These are phyloP conservation scores for Lithophane socia DNA, from an alignment of 2,888 invertebrate species.

Conservation along the genomic window DNA sequence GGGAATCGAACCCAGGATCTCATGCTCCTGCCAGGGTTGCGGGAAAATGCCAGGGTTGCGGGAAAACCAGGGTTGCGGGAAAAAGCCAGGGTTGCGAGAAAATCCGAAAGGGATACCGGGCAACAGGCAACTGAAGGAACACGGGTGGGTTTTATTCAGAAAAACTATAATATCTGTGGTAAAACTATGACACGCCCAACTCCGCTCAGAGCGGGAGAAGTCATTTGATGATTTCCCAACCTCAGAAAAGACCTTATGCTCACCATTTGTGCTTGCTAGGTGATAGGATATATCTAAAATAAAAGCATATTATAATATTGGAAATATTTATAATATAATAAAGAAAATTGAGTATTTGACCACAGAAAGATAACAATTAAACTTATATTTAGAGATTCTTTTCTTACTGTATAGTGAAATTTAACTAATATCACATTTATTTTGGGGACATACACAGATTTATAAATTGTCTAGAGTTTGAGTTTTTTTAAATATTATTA, in stretches of 20 bases:
- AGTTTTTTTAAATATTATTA: neutral
- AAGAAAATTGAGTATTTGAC: conserved; percentile 69
- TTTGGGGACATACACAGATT: conserved; percentile 69
- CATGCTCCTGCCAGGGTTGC: too few species aligned
- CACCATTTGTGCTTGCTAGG: neutral
- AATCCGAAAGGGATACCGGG: too few species aligned
- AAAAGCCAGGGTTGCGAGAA: too few species aligned
- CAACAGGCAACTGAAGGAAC: too few species aligned
- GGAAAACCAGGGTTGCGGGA: too few species aligned
- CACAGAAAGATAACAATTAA: conserved; percentile 40
- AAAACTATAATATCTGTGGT: too few species aligned
- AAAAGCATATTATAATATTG: conserved; percentile 8
- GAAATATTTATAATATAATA: conserved; percentile 66
- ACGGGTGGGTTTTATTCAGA: too few species aligned
- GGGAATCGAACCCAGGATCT: neutral
- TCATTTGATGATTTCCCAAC: too few species aligned
- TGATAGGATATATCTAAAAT: neutral
- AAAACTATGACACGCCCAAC: too few species aligned
- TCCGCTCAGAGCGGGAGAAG: too few species aligned
- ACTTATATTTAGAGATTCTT: conserved; percentile 59
- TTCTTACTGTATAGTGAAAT: conserved; percentile 59
- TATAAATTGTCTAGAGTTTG: conserved; percentile 25
- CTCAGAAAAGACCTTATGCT: too few species aligned
- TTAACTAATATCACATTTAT: conserved; percentile 76
- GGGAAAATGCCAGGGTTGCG: too few species aligned